These are phyloP conservation scores for Sminthurides bifidus DNA, from an alignment of 1,140 invertebrate genomes.

Conservation along the genomic window DNA sequence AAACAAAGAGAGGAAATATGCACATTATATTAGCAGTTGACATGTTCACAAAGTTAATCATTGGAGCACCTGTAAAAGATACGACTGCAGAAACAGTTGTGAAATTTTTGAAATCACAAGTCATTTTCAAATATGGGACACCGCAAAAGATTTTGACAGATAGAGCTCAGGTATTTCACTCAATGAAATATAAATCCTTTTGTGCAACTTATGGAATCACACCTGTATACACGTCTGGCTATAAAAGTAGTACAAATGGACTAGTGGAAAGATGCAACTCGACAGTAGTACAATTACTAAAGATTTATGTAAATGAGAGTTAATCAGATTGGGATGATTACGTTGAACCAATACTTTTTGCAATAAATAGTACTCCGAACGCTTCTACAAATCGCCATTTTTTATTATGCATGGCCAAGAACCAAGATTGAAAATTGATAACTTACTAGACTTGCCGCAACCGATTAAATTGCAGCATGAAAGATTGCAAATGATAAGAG, in stretches of 20 bases:
- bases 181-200: neutral
- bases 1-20: neutral
- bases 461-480: too few species aligned
- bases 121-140: neutral
- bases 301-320: too few species aligned
- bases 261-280: constrained; percentile 1
- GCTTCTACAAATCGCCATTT: too few species aligned
- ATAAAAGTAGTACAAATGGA: constrained; percentile 3
- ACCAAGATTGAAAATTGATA: too few species aligned
- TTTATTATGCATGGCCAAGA: too few species aligned
- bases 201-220: neutral
- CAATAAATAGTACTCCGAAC: too few species aligned
- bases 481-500: too few species aligned
- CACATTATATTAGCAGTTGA: neutral
- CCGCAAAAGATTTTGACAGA: neutral
- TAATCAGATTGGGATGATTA: too few species aligned
- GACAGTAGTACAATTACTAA: neutral
- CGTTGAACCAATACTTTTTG: too few species aligned
- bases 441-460: too few species aligned
- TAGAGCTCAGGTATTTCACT: neutral
- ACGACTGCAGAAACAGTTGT: neutral
- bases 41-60: neutral
- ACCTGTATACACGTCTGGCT: neutral
- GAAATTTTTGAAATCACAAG: constrained; percentile 1
- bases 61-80: neutral